Evolutionary conservation across 2,113 vertebrate genomes (phyloP), one percentile per base, ranked within the genome.

Genomic region (Hystrix brachyura): DNA sequence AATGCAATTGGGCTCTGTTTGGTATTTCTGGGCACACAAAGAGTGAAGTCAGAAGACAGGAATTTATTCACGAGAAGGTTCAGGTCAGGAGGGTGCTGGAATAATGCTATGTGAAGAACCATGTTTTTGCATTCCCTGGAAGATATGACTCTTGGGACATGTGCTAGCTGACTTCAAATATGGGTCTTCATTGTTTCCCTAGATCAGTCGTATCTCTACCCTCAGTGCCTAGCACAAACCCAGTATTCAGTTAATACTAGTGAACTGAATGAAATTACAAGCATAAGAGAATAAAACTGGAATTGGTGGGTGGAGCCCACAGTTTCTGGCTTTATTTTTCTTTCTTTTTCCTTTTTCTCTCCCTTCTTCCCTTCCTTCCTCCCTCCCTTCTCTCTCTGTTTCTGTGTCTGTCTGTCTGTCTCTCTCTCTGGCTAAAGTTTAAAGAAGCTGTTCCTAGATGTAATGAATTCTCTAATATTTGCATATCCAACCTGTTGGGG

Each of bases 261-360:
- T 86, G 18, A 94, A 83, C 55, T 72, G 43, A 94, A 85, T 46
- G 38, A 82, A 85, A 78, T 10, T 51, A 71, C 7, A 57, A 57
- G 29, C n/a, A 55, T 34, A 83, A 55, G 43, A 96, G 72, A 84
- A 80, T 62, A 64, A 92, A 92, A 76, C 18, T 59, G 53, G 38
- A 81, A 79, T 64, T 87, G 94, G 18, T 64, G 21, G 25, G 21
- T 62, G 15, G 21, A 74, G 2, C 25, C 21, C 55, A n/a, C 9
- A 69, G 29, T 86, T 95, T 92, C 46, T 95, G 88, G 8, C 59
- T 96, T 14, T 85, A 87, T 43, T 6, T 71, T 76, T 94, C 92
- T 67, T 86, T 7, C 0, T 59, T 21, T 51, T 71, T 11, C 14
- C 21, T 59, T 34, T 53, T 55, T 5, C 9, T 74, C 25, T 48